Conservation (phyloP, 2,113 vertebrate species). For the Dasyornis broadbenti region DNA sequence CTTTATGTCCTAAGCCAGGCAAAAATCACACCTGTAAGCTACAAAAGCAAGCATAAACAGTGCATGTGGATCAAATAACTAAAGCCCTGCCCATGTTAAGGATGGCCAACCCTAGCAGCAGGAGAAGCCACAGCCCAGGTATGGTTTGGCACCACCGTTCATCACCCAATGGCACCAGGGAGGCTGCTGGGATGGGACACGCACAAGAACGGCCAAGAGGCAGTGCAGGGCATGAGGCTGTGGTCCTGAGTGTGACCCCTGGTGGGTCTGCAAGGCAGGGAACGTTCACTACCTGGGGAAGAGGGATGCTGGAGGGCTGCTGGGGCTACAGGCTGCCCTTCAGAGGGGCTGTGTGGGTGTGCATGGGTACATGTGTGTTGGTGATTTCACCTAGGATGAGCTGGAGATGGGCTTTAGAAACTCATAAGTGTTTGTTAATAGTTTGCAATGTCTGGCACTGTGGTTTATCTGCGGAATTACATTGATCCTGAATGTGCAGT, state of each 20-base stretch:
- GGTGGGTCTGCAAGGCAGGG: background rate
- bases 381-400: background rate
- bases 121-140: background rate
- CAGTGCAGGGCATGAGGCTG: rapidly evolving
- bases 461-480: background rate
- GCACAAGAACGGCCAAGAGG: rapidly evolving
- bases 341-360: no score
- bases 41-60: background rate
- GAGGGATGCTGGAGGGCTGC: background rate
- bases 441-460: background rate
- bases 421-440: background rate
- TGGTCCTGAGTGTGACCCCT: no score
- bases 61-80: background rate
- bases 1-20: background rate
- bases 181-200: rapidly evolving
- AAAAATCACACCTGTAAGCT: background rate
- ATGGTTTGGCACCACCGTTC: rapidly evolving
- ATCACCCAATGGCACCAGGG: background rate
- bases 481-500: background rate
- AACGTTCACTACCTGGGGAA: rapidly evolving
- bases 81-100: background rate
- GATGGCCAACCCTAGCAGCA: rapidly evolving
- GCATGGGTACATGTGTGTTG: rapidly evolving
- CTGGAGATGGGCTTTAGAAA: background rate
- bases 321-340: background rate